Base-by-base conservation (phyloP, 2,797 vertebrate genomes). In the Mallotus villosus region DNA sequence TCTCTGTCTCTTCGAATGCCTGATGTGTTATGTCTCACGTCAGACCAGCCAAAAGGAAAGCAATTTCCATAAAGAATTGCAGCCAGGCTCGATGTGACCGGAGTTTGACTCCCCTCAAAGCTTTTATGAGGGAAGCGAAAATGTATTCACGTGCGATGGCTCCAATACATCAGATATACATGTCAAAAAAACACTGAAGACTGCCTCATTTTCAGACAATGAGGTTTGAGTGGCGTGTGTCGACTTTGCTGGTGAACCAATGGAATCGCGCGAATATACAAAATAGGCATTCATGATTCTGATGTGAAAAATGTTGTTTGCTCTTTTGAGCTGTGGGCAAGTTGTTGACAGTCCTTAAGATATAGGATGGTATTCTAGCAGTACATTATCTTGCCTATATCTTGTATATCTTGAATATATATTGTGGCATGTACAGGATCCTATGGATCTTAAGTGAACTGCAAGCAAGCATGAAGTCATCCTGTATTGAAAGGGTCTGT, bases 51-150 rank as follows among this genome's bases (percentile, higher is more conserved):
- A 83, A 84, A 86, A 87, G 89, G 85, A 80, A 86, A 82, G 83
- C 84, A 90, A 91, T 92, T 92, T 92, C 86, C 90, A 91, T 92
- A 90, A 82, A 89, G 84, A 91, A 90, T 91, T 89, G 84, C 89
- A 85, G 84, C 83, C 81, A 84, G 80, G 84, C 88, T 91, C 19
- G 86, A 88, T 84, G 86, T 91, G 91, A 92, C 90, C 91, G 89
- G 88, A 85, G 87, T 90, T 90, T 92, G 91, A 92, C 91, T 91
- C 86, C 78, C 74, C 71, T 89, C 86, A 85, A 86, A 87, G 79
- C 80, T 67, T 46, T 71, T 74, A 77, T 75, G 78, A 69, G 55
- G 82, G 84, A 90, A 88, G 89, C 88, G 85, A 86, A 89, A 88
- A 87, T 79, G 78, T 83, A 81, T 91, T 84, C 73, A 76, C 87